Conservation (phyloP, 1,140 invertebrate species). For the Zophobas morio region DNA sequence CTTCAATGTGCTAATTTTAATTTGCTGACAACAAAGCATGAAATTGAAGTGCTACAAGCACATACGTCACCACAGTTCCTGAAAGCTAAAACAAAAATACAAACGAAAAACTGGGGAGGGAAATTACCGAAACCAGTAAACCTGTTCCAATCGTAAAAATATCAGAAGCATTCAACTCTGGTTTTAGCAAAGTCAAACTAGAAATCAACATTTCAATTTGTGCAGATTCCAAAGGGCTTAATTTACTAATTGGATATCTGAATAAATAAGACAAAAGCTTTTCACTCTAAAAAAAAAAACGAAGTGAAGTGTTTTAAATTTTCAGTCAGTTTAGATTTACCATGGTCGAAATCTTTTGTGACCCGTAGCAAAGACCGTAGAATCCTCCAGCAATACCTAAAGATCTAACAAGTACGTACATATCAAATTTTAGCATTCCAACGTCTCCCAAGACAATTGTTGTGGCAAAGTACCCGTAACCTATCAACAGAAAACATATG, state of each 20-base stretch:
- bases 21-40: constrained; percentile 44
- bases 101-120: too few species aligned
- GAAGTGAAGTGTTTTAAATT: not conserved
- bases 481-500: not conserved
- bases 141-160: constrained; percentile 59
- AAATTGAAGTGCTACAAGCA: constrained; percentile 56
- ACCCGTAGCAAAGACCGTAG: not conserved
- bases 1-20: too few species aligned
- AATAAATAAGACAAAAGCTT: constrained; percentile 13
- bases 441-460: not conserved
- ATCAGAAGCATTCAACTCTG: constrained; percentile 58
- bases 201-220: constrained; percentile 60
- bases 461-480: not conserved
- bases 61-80: constrained; percentile 54
- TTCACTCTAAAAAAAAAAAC: not conserved
- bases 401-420: not conserved
- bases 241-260: not conserved
- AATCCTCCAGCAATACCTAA: not conserved
- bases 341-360: not conserved
- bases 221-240: constrained; percentile 6
- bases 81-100: too few species aligned
- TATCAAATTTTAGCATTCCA: not conserved
- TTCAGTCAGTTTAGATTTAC: not conserved
- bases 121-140: constrained; percentile 14
- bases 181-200: constrained; percentile 56